These are phyloP conservation scores for Anthonomus grandis DNA, from an alignment of 1,140 invertebrate species.

Conservation along the genomic window DNA sequence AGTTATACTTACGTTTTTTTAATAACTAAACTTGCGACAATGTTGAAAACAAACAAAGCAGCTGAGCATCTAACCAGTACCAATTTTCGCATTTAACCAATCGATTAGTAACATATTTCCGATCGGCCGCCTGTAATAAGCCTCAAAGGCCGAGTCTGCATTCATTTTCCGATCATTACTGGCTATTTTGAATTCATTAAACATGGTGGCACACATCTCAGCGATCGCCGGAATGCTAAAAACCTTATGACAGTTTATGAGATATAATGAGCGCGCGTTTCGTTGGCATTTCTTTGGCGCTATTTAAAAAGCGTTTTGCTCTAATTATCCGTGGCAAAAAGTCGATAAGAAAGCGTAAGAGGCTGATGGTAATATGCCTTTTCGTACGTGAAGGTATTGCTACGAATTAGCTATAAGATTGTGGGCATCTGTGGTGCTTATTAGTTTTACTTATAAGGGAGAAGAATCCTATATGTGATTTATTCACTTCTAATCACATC, in stretches of 20 bases:
- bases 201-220: constrained; percentile 25
- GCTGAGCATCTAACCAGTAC: too few species aligned
- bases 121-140: constrained; percentile 13
- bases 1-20: too few species aligned
- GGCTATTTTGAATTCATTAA: constrained; percentile 27
- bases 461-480: too few species aligned
- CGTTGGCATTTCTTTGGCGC: constrained; percentile 22
- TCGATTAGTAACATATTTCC: constrained; percentile 23
- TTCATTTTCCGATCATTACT: constrained; percentile 26
- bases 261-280: constrained; percentile 27
- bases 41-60: background rate
- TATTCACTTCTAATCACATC: too few species aligned
- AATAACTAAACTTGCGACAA: too few species aligned
- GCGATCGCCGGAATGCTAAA: constrained; percentile 20
- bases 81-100: constrained; percentile 4
- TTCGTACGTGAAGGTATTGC: constrained; percentile 21
- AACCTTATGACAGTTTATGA: constrained; percentile 29
- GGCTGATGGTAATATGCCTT: constrained; percentile 21
- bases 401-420: constrained; percentile 7
- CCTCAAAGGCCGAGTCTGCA: constrained; percentile 11
- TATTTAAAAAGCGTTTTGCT: constrained; percentile 25
- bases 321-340: constrained; percentile 26
- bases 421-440: constrained; percentile 8
- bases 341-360: constrained; percentile 11
- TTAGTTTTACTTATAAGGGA: too few species aligned